phyloP scores from a whole-genome alignment of 2,797 vertebrate genomes.

The Etheostoma nigrum region DNA sequence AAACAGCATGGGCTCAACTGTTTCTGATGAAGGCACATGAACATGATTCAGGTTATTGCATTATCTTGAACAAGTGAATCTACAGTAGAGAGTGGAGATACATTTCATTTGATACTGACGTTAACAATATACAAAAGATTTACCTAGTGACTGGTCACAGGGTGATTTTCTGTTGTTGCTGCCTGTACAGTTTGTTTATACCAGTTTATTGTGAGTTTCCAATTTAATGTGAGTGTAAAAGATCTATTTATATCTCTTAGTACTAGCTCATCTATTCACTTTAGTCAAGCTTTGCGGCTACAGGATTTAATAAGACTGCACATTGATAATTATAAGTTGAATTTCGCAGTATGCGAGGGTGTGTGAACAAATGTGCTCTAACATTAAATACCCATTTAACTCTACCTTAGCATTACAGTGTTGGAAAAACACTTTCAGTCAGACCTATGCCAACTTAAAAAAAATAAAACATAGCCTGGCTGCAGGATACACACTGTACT shows the following conservation, averaged over 20 bases:
- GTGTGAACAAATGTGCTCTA: slow-evolving; percentile 35
- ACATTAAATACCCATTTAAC: slow-evolving; percentile 46
- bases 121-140: slow-evolving; percentile 20
- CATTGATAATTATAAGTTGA: slow-evolving; percentile 30
- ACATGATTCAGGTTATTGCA: slow-evolving; percentile 24
- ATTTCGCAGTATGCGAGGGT: slow-evolving; percentile 21
- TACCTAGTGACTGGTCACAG: neutral
- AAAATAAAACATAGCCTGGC: slow-evolving; percentile 34
- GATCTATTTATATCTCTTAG: slow-evolving; percentile 9
- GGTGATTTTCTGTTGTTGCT: slow-evolving; percentile 10
- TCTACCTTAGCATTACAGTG: slow-evolving; percentile 38
- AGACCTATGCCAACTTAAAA: slow-evolving; percentile 46
- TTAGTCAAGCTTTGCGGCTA: slow-evolving; percentile 12
- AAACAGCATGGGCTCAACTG: neutral
- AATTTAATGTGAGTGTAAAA: slow-evolving; percentile 8
- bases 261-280: neutral
- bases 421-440: slow-evolving; percentile 56
- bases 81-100: neutral
- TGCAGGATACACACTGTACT: slow-evolving; percentile 43
- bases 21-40: slow-evolving; percentile 31
- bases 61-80: slow-evolving; percentile 24
- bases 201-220: slow-evolving; percentile 19
- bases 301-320: slow-evolving; percentile 29
- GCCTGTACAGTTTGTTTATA: slow-evolving; percentile 6
- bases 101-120: slow-evolving; percentile 25